phyloP scores from a whole-genome alignment of 2,888 invertebrate genomes.

The Nematopogon swammerdamellus region DNA sequence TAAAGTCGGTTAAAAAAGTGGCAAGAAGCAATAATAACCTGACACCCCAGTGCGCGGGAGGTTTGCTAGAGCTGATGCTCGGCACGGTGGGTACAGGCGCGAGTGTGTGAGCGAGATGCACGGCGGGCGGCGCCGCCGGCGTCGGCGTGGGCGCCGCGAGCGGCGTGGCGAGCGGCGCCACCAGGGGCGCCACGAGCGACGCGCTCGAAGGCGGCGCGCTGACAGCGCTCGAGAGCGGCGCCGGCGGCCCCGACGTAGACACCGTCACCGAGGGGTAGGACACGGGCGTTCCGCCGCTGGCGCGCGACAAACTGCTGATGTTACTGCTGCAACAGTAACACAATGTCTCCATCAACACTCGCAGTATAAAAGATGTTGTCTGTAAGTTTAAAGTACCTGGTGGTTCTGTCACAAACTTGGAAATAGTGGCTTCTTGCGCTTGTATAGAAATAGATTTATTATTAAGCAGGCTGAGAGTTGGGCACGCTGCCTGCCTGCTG shows the following conservation, averaged over 20 bases:
- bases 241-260: not conserved
- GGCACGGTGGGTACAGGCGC: conserved; percentile 52
- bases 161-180: conserved; percentile 28
- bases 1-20: no score
- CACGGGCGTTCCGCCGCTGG: conserved; percentile 58
- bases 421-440: no score
- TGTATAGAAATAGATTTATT: no score
- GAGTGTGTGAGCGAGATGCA: conserved; percentile 44
- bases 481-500: no score
- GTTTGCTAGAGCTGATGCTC: conserved; percentile 47
- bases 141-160: conserved; percentile 44
- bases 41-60: conserved; percentile 52
- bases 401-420: no score
- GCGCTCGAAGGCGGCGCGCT: conserved; percentile 50
- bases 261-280: conserved; percentile 27
- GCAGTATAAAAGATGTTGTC: no score
- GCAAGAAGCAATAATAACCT: conserved; percentile 37
- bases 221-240: conserved; percentile 19
- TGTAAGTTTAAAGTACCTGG: no score
- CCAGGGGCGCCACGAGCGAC: conserved; percentile 33
- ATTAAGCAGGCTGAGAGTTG: no score
- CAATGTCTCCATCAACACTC: no score
- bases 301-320: conserved; percentile 78
- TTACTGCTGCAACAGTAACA: conserved; percentile 68
- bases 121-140: conserved; percentile 34